Percentiles rank a stretch among this genome's conserved stretches.
Evolutionary conservation across 2,113 vertebrate genomes (phyloP).

Genomic region (Xenopus laevis): DNA sequence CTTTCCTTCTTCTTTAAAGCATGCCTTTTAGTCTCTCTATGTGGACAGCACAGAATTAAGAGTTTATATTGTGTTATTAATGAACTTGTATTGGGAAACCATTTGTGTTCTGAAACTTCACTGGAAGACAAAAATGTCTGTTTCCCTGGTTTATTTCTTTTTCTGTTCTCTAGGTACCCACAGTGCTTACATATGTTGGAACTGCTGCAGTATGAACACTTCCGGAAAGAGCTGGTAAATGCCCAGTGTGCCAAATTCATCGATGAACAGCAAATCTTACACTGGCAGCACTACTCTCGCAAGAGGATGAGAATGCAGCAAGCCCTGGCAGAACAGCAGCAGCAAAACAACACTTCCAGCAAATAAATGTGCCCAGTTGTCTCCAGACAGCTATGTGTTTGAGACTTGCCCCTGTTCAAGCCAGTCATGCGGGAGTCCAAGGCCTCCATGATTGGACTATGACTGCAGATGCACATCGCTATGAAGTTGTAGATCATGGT

Average conservation of each 20-base stretch:
- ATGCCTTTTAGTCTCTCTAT: no score
- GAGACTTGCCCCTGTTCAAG: no score
- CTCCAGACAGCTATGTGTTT: neutral
- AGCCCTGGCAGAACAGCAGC: slow-evolving; percentile 90
- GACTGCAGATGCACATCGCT: no score
- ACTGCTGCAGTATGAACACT: slow-evolving; percentile 95
- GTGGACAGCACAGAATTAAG: no score
- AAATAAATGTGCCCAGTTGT: slow-evolving; percentile 66
- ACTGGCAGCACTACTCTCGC: slow-evolving; percentile 96
- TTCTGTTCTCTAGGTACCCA: slow-evolving; percentile 76
- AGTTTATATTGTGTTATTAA: no score
- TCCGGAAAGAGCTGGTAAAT: slow-evolving; percentile 94
- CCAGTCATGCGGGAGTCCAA: no score
- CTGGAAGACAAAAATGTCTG: no score
- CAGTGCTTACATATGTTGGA: slow-evolving; percentile 96
- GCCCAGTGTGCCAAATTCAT: slow-evolving; percentile 98
- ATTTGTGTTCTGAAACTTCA: no score
- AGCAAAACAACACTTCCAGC: slow-evolving; percentile 74
- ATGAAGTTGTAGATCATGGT: no score
- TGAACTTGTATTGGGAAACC: no score
- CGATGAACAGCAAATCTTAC: slow-evolving; percentile 95
- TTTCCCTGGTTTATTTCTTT: neutral
- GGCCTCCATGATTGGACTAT: no score
- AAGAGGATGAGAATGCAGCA: slow-evolving; percentile 93
- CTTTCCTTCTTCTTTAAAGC: no score